Evolutionary conservation across 1,140 invertebrate genomes (phyloP), one percentile per base, ranked within the genome.

Genomic region (Chironomus striatipennis): DNA sequence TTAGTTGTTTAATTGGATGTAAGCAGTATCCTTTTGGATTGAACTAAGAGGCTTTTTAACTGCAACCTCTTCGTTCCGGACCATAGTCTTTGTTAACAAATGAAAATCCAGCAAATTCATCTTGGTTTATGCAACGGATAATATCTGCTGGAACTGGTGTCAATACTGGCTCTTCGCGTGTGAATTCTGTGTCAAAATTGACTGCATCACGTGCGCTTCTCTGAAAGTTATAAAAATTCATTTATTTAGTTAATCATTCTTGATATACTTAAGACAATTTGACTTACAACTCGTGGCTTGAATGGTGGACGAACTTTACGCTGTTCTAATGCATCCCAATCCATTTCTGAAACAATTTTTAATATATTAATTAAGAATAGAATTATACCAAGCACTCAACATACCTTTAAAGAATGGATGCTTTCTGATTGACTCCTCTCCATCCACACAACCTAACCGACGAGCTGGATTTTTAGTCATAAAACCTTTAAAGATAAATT

Each of bases 121-220:
- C 96, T 85, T 87, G 86, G 86, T 98, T 98, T 80, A 99, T 98
- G 77, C 92, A 93, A 76, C 92, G 88, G 72, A 98, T 87, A 75
- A 96, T 91, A 79, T 97, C 94, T 42, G 90, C 85, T 78, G 96
- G 92, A 64, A 99, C 91, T 8, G 97, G 97, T 18, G 98, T 99
- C 75, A 99, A 85, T 18, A 93, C 88, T 6, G 98, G 97, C 78
- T 99, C 97, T 85, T 99, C 98, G 83, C 96, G 96, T 7, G 98
- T 99, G 83, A 99, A 99, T 87, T 99, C 98, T 12, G 96, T 90
- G 85, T 99, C 98, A 85, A 99, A 99, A 86, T 99, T 99, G 77
- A 95, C 89, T 67, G 96, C 96, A 85, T 99, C 98, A 81, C 94
- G 94, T 85, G 95, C 93, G 82, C 91, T 96, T 92, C 96, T 97